Evolutionary conservation across 1,140 invertebrate species (phyloP), one percentile per base, ranked within the genome.

Genomic region (Andricus grossulariae): DNA sequence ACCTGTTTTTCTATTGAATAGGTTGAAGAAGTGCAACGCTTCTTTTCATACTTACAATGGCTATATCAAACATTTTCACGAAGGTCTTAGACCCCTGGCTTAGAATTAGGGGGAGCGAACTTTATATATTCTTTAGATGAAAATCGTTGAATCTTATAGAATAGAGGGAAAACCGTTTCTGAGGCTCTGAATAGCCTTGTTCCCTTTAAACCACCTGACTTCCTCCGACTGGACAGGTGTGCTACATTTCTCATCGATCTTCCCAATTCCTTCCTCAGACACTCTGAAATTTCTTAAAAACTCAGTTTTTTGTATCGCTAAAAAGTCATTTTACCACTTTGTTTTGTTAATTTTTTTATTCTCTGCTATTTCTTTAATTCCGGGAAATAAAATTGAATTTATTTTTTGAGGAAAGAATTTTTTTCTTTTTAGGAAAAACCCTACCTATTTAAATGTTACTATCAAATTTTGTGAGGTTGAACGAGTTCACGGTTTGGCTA

Each of bases 161-260:
- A 15, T 12, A 39, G 60, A 13, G n/a, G 13, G 10, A 39, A 60
- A 66, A 66, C 60, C 25, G 25, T 66, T 66, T 39, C 15, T 45
- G 15, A 32, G 25, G 15, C 15, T 66, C 60, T 39, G 60, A 66
- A 66, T 66, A 66, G 25, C 25, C 25, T 39, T 66, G 60, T 32
- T 66, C 60, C 60, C 60, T 66, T 66, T 66, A 66, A 66, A 66
- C 32, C 60, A 66, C 60, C 60, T 66, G 60, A 66, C 60, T 66
- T 66, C 60, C 60, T 66, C 39, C 16, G 39, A 5, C 13, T 1
- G 15, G 21, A 25, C 60, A 66, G 60, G 60, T 66, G 60, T 15
- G 39, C 60, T 16, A 45, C 13, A 45, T 18, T n/a, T 66, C n/a
- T 66, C 25, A 15, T 66, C 15, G 60, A 66, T 39, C 39, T 66